Evolutionary conservation across 2,113 vertebrate genomes (phyloP).

Genomic region (Ia io): DNA sequence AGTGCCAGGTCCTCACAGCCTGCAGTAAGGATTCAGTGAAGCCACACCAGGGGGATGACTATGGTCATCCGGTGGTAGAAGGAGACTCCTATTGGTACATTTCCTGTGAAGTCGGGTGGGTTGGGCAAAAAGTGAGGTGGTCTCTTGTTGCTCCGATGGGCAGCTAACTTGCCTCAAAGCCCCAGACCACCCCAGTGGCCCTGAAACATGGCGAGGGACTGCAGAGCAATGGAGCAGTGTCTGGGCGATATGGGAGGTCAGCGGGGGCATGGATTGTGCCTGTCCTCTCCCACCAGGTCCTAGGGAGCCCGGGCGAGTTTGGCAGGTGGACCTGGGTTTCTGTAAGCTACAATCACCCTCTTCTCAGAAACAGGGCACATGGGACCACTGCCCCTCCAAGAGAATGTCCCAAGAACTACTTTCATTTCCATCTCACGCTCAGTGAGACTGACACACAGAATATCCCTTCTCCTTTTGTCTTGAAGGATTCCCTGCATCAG

Average conservation of each 20-base stretch:
- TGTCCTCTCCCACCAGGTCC: background rate
- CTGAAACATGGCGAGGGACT: background rate
- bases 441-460: background rate
- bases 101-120: background rate
- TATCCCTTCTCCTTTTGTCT: background rate
- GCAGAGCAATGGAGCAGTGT: too few relatives aligned
- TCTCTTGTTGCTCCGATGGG: background rate
- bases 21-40: background rate
- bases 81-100: background rate
- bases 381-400: background rate
- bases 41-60: background rate
- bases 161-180: background rate
- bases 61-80: background rate
- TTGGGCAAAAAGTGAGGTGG: background rate
- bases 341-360: background rate
- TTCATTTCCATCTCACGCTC: background rate
- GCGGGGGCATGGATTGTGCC: background rate
- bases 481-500: background rate
- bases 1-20: background rate
- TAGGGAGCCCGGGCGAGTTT: background rate
- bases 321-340: background rate
- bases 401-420: background rate
- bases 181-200: background rate
- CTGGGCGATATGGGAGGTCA: background rate
- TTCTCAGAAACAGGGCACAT: background rate